phyloP scores from a whole-genome alignment of 1,140 invertebrate species.

The Apis mellifera region Amel_HAv3.1 CM009935.2:8577501-8578000 shows the following conservation, averaged over 20 bases:
- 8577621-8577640: no score
- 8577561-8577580: conserved; percentile 37
- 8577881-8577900: no score
- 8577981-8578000: no score
- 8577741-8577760: neutral
- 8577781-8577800: neutral
- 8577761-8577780: neutral
- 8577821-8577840: no score
- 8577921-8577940: neutral
- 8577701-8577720: no score
- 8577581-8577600: neutral
- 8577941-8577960: no score
- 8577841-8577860: no score
- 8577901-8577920: neutral
- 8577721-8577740: neutral
- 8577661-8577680: conserved; percentile 15
- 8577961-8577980: no score
- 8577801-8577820: neutral
- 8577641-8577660: no score
- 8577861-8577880: no score
- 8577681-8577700: neutral
- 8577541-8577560: neutral
- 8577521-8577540: neutral
- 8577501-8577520: neutral
- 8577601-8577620: no score